Evolutionary conservation across 1,140 invertebrate genomes (phyloP).

Genomic region (Charaxes varanes): DNA sequence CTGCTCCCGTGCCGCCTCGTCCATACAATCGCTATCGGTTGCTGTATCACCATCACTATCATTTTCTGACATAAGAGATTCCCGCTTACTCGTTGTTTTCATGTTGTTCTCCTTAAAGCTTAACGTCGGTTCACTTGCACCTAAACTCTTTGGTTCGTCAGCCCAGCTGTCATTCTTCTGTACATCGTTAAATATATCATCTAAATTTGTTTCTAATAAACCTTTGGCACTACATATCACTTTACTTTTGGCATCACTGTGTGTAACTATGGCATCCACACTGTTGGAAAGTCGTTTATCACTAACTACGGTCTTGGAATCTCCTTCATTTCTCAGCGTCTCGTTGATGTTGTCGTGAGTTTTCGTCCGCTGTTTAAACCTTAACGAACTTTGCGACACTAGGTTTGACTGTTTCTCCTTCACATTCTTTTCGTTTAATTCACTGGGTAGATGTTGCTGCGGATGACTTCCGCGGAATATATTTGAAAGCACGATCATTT

Average conservation of each 20-base stretch:
- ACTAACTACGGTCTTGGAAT: slow-evolving; percentile 30
- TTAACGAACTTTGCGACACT: slow-evolving; percentile 48
- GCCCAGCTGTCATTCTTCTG: slow-evolving; percentile 38
- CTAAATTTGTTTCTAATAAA: slow-evolving; percentile 71
- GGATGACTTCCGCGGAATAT: slow-evolving; percentile 56
- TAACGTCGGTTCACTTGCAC: slow-evolving; percentile 56
- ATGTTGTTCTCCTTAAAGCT: slow-evolving; percentile 36
- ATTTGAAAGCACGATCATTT: slow-evolving; percentile 68
- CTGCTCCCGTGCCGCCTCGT: slow-evolving; percentile 52
- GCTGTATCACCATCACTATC: slow-evolving; percentile 51
- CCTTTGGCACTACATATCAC: slow-evolving; percentile 72
- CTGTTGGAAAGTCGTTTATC: slow-evolving; percentile 56
- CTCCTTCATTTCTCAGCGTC: slow-evolving; percentile 28
- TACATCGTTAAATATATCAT: slow-evolving; percentile 62
- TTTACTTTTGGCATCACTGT: slow-evolving; percentile 53
- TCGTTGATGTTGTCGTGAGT: slow-evolving; percentile 43
- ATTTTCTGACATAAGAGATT: slow-evolving; percentile 54
- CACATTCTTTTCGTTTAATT: slow-evolving; percentile 29
- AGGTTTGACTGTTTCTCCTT: slow-evolving; percentile 35
- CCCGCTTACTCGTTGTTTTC: slow-evolving; percentile 32
- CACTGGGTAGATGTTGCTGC: slow-evolving; percentile 39
- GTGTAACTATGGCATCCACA: slow-evolving; percentile 52
- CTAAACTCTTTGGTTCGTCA: slow-evolving; percentile 55
- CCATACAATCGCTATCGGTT: slow-evolving; percentile 55
- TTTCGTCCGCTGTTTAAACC: slow-evolving; percentile 50